A percentile compares a stretch with the other conserved stretches of the same genome.
phyloP scores from a whole-genome alignment of 2,113 vertebrate genomes.

The Ibidorhyncha struthersii region DNA sequence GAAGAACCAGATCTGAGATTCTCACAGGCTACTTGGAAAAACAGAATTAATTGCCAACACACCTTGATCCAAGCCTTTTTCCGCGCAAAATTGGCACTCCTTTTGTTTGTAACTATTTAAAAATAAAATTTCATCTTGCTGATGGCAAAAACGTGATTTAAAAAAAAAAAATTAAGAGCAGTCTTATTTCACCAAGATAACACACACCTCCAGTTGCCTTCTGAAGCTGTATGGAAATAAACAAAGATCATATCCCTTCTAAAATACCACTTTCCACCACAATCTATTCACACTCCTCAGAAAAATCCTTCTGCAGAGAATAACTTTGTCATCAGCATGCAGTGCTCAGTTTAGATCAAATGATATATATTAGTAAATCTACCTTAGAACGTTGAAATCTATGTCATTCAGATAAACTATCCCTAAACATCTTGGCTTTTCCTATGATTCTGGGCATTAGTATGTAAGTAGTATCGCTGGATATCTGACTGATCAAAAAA shows the following conservation, averaged over 20 bases:
- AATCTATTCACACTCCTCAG: neutral
- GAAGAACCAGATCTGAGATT: neutral
- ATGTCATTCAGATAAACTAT: neutral
- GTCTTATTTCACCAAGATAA: neutral
- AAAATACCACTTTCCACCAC: neutral
- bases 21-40: neutral
- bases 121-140: neutral
- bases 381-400: neutral
- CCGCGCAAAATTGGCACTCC: rapidly evolving
- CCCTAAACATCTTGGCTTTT: neutral
- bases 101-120: neutral
- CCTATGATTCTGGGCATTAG: neutral
- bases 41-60: neutral
- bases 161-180: neutral
- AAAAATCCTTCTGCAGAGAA: neutral
- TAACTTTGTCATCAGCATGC: neutral
- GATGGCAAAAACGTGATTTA: neutral
- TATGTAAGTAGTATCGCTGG: neutral
- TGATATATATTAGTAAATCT: neutral
- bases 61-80: neutral
- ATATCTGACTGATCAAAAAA: neutral
- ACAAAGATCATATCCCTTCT: neutral
- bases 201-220: neutral
- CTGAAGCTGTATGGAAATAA: neutral
- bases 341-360: neutral